These are phyloP conservation scores for Agrotis puta DNA, from an alignment of 2,888 invertebrate genomes.

Conservation along the genomic window DNA sequence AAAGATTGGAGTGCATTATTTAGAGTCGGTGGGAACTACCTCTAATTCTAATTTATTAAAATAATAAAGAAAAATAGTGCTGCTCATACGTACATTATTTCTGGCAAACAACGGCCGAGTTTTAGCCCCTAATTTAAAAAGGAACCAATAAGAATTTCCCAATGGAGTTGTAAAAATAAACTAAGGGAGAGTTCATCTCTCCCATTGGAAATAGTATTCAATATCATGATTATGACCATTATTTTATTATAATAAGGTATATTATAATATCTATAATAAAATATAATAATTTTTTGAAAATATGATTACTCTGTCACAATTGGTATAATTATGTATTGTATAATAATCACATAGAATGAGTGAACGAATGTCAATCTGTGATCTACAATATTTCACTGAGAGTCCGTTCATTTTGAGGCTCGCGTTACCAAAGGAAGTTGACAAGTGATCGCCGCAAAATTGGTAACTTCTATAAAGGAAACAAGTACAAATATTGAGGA, in stretches of 20 bases:
- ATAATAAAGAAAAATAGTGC: neutral
- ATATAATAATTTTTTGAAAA: neutral
- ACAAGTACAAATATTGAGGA: conserved; percentile 19
- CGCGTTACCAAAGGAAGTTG: neutral
- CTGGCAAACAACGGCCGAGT: neutral
- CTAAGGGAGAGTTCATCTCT: neutral
- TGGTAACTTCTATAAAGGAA: neutral
- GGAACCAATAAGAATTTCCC: conserved; percentile 30
- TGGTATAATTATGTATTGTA: too few species aligned
- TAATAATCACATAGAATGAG: neutral
- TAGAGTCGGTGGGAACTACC: too few species aligned
- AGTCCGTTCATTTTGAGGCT: neutral
- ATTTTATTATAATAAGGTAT: too few species aligned
- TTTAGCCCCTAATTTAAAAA: neutral
- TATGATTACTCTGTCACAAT: neutral
- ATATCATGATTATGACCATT: neutral
- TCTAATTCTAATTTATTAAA: neutral
- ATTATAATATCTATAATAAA: too few species aligned
- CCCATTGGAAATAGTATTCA: neutral
- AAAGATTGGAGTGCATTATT: too few species aligned
- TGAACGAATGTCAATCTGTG: too few species aligned
- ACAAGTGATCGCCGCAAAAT: neutral
- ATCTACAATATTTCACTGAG: too few species aligned
- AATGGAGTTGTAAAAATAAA: conserved; percentile 3
- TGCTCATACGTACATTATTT: neutral